These are phyloP conservation scores for Eudemis profundana DNA, from an alignment of 2,888 invertebrate genomes.

Conservation along the genomic window DNA sequence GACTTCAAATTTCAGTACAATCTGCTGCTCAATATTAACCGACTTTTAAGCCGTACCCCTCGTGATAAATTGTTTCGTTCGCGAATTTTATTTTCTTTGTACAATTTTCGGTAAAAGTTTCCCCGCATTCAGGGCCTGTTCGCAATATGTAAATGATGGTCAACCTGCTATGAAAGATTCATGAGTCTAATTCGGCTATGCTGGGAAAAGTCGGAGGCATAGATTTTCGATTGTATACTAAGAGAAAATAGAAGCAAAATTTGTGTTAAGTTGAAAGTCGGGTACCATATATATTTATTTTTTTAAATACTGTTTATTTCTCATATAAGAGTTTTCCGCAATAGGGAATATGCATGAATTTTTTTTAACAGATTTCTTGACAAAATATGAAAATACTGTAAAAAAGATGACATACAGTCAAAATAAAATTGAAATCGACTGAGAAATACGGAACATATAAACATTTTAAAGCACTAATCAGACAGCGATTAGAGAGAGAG, in stretches of 20 bases:
- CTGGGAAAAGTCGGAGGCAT: conserved; percentile 53
- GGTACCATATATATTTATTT: not conserved
- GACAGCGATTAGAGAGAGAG: too few relatives aligned
- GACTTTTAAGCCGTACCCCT: not conserved
- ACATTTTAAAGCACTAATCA: too few relatives aligned
- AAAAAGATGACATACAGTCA: too few relatives aligned
- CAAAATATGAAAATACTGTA: too few relatives aligned
- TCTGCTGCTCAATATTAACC: not conserved
- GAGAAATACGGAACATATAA: too few relatives aligned
- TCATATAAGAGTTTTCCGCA: too few relatives aligned
- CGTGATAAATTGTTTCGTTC: conserved; percentile 17
- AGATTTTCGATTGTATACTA: conserved; percentile 48
- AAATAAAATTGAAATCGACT: too few relatives aligned
- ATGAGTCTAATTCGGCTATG: conserved; percentile 56
- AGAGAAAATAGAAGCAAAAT: conserved; percentile 8
- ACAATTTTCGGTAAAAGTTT: conserved; percentile 37
- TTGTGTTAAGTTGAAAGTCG: conserved; percentile 2
- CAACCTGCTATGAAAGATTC: conserved; percentile 64
- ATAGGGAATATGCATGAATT: too few relatives aligned
- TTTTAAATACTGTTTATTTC: too few relatives aligned
- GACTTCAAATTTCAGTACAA: conserved; percentile 1
- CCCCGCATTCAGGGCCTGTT: conserved; percentile 20
- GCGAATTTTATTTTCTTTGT: conserved; percentile 24
- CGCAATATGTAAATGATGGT: conserved; percentile 60
- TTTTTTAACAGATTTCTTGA: too few relatives aligned